Evolutionary conservation across 1,140 invertebrate species (phyloP).

Genomic region (Dinoponera quadriceps): DNA sequence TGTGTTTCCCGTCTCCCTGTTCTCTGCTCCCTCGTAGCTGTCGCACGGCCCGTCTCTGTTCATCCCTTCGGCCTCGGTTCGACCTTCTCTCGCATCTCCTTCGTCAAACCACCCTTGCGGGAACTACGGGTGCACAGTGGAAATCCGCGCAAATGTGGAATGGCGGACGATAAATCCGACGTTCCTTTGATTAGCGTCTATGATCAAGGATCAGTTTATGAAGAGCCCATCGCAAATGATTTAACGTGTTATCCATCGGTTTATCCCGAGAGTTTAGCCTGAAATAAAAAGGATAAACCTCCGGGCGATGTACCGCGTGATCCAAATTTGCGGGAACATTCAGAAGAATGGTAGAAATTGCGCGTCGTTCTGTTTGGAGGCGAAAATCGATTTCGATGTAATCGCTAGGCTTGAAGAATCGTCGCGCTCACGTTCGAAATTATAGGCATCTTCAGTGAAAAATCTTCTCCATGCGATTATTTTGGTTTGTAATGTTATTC

Average conservation of each 20-base stretch:
- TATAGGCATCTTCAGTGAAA: no score
- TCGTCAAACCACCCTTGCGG: conserved; percentile 49
- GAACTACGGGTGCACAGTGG: conserved; percentile 58
- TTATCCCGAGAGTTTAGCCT: neutral
- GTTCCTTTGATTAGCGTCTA: conserved; percentile 68
- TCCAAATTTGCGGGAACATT: neutral
- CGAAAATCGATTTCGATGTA: no score
- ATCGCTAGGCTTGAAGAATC: no score
- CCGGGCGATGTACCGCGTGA: neutral
- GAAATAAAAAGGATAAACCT: conserved; percentile 3
- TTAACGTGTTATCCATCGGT: conserved; percentile 10
- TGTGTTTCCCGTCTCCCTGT: conserved; percentile 67
- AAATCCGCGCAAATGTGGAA: conserved; percentile 61
- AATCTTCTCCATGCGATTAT: neutral
- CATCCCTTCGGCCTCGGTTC: conserved; percentile 59
- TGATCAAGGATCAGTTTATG: conserved; percentile 68
- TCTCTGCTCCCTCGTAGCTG: conserved; percentile 67
- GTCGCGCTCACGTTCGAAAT: no score
- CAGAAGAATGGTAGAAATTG: no score
- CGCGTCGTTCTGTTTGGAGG: no score
- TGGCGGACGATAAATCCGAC: conserved; percentile 56
- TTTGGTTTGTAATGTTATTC: no score
- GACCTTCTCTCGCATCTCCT: conserved; percentile 65
- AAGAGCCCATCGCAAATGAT: conserved; percentile 27
- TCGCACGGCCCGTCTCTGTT: conserved; percentile 68